A percentile compares a stretch with the other conserved stretches of the same genome.
Evolutionary conservation across 2,113 vertebrate genomes (phyloP).

Genomic region (Caretta caretta): DNA sequence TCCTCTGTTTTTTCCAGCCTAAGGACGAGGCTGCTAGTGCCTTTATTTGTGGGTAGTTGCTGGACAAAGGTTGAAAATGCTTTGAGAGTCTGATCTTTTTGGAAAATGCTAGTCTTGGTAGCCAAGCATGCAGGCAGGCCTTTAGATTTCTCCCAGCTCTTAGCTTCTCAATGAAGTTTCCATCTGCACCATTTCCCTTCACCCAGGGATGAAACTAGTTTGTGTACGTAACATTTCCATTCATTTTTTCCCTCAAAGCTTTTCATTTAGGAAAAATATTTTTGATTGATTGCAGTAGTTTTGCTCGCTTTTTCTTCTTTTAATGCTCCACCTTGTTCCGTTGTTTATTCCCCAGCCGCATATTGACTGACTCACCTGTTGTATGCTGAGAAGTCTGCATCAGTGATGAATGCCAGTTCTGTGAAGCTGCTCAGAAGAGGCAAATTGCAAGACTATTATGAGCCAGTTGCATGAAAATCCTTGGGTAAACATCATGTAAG

Average conservation of each 20-base stretch:
- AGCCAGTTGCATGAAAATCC: constrained; percentile 73
- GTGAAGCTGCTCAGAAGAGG: constrained; percentile 61
- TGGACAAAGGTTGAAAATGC: neutral
- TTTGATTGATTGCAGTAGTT: constrained; percentile 63
- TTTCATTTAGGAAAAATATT: constrained; percentile 53
- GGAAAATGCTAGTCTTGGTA: neutral
- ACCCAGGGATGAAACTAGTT: constrained; percentile 39
- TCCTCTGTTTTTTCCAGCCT: neutral
- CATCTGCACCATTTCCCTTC: constrained; percentile 17
- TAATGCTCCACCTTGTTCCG: constrained; percentile 24
- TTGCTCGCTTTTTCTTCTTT: constrained; percentile 25
- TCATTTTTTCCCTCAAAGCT: constrained; percentile 23
- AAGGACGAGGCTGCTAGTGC: neutral
- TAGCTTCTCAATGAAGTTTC: constrained; percentile 21
- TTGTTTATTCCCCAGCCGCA: constrained; percentile 67
- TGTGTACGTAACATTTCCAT: constrained; percentile 57
- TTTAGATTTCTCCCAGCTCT: neutral
- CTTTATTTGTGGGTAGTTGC: neutral
- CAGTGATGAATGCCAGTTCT: constrained; percentile 62
- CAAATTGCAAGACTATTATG: constrained; percentile 74
- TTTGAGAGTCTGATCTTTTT: constrained; percentile 1
- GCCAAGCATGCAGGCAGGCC: constrained; percentile 11
- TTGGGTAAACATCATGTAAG: constrained; percentile 74
- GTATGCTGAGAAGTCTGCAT: constrained; percentile 47
- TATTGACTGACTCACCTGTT: constrained; percentile 73